These are phyloP conservation scores for Slavum lentiscoides DNA, from an alignment of 2,888 invertebrate genomes.

Conservation along the genomic window DNA sequence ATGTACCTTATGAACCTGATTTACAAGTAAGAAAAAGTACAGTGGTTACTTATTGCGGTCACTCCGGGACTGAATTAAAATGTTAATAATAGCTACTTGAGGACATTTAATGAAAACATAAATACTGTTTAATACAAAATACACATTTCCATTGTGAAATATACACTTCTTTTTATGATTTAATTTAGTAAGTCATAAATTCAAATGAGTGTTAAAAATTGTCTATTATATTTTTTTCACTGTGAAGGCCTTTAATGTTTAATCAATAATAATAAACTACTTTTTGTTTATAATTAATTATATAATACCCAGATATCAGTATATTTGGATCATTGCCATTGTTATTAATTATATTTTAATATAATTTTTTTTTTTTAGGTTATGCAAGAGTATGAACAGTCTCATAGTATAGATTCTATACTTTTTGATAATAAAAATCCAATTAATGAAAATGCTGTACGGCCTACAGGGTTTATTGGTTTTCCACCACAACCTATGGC, in stretches of 20 bases:
- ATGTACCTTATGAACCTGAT: slow-evolving; percentile 94
- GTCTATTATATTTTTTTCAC: too few species aligned
- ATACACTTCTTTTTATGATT: too few species aligned
- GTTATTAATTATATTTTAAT: not conserved
- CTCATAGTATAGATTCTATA: slow-evolving; percentile 66
- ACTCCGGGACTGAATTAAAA: not conserved
- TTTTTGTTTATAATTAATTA: too few species aligned
- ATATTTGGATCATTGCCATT: too few species aligned
- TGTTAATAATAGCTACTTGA: not conserved
- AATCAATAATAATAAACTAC: too few species aligned
- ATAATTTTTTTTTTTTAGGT: slow-evolving; percentile 61
- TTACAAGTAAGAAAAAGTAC: slow-evolving; percentile 66
- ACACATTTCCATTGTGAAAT: too few species aligned
- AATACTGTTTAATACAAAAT: too few species aligned
- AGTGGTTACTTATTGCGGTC: not conserved
- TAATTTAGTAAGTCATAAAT: too few species aligned
- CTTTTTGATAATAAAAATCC: slow-evolving; percentile 67
- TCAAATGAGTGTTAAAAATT: too few species aligned
- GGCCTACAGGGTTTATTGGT: slow-evolving; percentile 80
- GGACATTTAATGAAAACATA: too few species aligned
- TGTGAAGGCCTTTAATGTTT: too few species aligned
- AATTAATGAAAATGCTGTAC: slow-evolving; percentile 65
- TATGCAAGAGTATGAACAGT: slow-evolving; percentile 72
- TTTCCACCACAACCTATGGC: slow-evolving; percentile 74
- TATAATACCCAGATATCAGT: too few species aligned